Base-by-base conservation (phyloP, 2,113 vertebrate genomes). In the Daboia siamensis region DNA sequence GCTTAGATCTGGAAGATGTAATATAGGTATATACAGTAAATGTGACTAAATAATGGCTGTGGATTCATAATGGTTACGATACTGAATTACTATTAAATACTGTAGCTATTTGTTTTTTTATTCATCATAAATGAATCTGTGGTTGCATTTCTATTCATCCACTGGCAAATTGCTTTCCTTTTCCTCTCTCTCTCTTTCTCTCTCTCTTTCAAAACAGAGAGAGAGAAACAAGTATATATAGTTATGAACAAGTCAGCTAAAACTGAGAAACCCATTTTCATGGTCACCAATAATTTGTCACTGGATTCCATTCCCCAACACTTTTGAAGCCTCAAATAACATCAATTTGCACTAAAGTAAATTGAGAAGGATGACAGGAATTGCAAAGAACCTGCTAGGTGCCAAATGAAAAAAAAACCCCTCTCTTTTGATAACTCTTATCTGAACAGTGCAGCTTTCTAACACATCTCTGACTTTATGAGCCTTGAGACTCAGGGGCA, bases 381-480 rank as follows among this genome's bases (percentile, higher is more conserved):
- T 24, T 91, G 1, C 56, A 95, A 93, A 54, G 33, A 93, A 84
- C 91, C 44, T 52, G 90, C 54, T 92, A 74, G 48, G 91, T 91
- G 92, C 88, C 87, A 93, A 39, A 88, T 93, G 39, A 88, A 85
- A 69, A 94, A 92, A 29, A n/a, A 11, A 11, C 11, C 2, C 48
- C 89, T 95, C 92, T 91, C 90, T 94, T 96, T 89, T 80, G 51
- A 2, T 48, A 11, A 13, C 56, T 93, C 88, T 96, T 95, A 96
- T 95, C 95, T 94, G 94, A 92, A 93, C 90, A 93, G 90, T 24
- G 39, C 92, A 97, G 85, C 86, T 95, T 94, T 94, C 61, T 96
- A 94, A 92, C 20, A 9, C 29, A 84, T 96, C 95, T 92, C 59
- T 91, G 91, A 87, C 87, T 96, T 88, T 86, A 56, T 94, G 92